Base-by-base conservation (phyloP, 2,113 vertebrate genomes). In the Jaculus jaculus region DNA sequence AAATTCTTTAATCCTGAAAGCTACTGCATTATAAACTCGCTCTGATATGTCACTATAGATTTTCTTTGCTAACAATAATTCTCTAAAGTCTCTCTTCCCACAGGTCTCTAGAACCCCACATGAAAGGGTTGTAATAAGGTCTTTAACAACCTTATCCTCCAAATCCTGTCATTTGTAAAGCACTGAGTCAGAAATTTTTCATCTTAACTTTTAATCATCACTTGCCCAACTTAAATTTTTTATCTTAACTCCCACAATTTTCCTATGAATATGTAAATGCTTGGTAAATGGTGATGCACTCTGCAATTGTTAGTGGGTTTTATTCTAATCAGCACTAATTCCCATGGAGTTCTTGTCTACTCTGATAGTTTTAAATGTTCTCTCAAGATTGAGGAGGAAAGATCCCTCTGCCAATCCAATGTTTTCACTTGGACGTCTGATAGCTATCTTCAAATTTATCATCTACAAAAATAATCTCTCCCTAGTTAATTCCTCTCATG, bases 321-420 rank as follows among this genome's bases (percentile, higher is more conserved):
- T 84, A 87, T 69, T 83, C 51, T 82, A 69, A 75, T 88, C 65
- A 92, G 84, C 37, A 78, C 21, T 4, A 92, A 69, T 94, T 91
- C 73, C 37, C 47, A 54, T 16, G 39, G 61, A 32, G 87, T 83
- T n/a, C 32, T 68, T 42, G 88, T 88, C 65, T 58, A 75, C 3
- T n/a, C 60, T 23, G 0, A 21, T 58, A 66, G 60, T 71, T 92
- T 93, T 80, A 94, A 93, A 92, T 47, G 68, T 92, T 68, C 66
- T 84, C 42, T 92, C 54, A 77, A 75, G 74, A 83, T 71, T 90
- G 34, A 83, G 51, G 37, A 78, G 23, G 39, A 81, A 78, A 83
- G 13, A 60, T 47, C 5, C 47, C 13, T 32, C 16, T 30, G n/a
- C 28, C 65, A 77, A 80, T 32, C 87, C 61, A 92, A 2, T 61